Conservation (phyloP, 1,140 invertebrate genomes). For the Mercenaria mercenaria region DNA sequence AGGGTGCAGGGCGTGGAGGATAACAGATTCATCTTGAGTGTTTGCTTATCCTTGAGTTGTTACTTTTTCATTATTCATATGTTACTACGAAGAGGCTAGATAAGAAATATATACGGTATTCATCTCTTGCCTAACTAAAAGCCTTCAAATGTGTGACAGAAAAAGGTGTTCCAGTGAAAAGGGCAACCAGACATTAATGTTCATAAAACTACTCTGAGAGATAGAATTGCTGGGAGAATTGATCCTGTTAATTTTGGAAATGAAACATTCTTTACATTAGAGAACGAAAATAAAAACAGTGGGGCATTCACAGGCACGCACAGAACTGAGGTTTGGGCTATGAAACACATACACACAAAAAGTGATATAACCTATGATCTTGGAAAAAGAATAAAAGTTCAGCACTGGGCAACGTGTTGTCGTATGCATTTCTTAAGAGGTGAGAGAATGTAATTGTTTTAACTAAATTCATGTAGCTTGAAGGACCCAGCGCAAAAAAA, state of each 20-base stretch:
- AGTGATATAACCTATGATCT: not conserved
- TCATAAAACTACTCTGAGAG: not conserved
- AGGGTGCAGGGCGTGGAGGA: too few relatives aligned
- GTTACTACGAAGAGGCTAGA: too few relatives aligned
- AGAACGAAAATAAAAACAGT: not conserved
- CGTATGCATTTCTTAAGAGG: not conserved
- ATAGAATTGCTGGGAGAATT: not conserved
- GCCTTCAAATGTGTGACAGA: not conserved
- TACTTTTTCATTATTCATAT: not conserved
- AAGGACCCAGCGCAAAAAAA: not conserved
- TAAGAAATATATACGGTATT: not conserved
- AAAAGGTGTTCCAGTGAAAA: not conserved
- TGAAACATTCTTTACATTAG: not conserved
- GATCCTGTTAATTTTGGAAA: not conserved
- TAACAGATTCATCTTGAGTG: too few relatives aligned
- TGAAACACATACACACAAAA: not conserved
- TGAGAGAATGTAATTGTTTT: not conserved
- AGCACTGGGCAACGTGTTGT: constrained; percentile 7
- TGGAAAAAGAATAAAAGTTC: not conserved
- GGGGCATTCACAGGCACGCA: not conserved
- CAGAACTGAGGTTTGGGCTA: constrained; percentile 1
- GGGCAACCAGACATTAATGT: not conserved
- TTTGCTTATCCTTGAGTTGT: too few relatives aligned
- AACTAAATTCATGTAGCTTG: not conserved
- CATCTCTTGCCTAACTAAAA: too few relatives aligned